Base-by-base conservation (phyloP, 2,797 vertebrate species). In the Antennarius maculatus region DNA sequence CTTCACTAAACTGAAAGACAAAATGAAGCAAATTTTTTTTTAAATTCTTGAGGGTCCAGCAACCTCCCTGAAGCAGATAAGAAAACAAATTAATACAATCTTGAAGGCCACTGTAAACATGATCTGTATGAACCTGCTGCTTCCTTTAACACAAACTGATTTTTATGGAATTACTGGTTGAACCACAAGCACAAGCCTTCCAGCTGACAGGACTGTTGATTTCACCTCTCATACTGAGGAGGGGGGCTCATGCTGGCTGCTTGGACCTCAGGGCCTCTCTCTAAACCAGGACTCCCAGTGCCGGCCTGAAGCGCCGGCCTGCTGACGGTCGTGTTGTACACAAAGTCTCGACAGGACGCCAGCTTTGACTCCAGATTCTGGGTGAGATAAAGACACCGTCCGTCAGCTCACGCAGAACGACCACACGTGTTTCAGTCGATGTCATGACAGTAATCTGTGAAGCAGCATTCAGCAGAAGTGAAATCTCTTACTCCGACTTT, bases 351-450 rank as follows among this genome's bases (percentile, higher is more conserved):
- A 86, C 97, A 99, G 17, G 96, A 98, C 0, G 97, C 97, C 61
- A 99, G 90, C 82, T 99, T 99, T 39, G 96, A 98, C 80, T 99
- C 97, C 84, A 99, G 86, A n/a, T 97, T 98, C 98, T 99, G 64
- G 57, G n/a, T 16, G 49, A 28, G 15, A 54, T 41, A 47, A 65
- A n/a, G 48, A 54, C 39, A 12, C 2, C 11, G 8, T 6, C 3
- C 4, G 6, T 69, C 7, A 67, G 48, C 0, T 45, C 6, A 39
- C 23, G 29, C 6, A 16, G 15, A 0, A 23, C 57, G 61, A 29
- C 16, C 7, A 28, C 28, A 53, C 1, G 2, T 7, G 0, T 51
- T 58, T 34, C 6, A 34, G 16, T 14, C n/a, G 47, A 23, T 18
- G 16, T 31, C 3, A 45, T 4, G 7, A 37, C 13, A 53, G 12